phyloP scores from a whole-genome alignment of 1,140 invertebrate genomes.

The Aphidius gifuensis region DNA sequence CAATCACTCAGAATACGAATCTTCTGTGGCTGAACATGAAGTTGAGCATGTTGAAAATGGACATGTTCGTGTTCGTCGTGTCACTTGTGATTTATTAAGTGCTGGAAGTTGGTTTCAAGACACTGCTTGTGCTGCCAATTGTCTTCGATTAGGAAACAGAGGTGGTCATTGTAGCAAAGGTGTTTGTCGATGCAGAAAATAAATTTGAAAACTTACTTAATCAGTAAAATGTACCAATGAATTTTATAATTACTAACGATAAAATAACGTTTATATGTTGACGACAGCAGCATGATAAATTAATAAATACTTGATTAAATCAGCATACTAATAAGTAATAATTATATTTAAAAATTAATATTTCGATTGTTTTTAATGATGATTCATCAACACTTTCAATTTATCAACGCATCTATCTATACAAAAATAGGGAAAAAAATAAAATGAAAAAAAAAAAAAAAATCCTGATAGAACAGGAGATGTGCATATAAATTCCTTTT shows the following conservation, averaged over 20 bases:
- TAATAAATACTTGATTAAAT: no score
- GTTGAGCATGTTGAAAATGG: constrained; percentile 12
- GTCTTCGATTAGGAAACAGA: constrained; percentile 36
- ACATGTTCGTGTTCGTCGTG: constrained; percentile 26
- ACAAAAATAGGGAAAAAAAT: not conserved
- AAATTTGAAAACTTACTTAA: constrained; percentile 19
- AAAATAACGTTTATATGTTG: not conserved
- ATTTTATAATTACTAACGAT: not conserved
- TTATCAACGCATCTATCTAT: no score
- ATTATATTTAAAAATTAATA: no score
- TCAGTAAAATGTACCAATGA: not conserved
- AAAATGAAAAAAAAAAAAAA: not conserved
- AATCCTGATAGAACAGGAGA: no score
- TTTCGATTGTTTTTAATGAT: no score
- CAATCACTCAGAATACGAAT: constrained; percentile 2
- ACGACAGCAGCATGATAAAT: no score
- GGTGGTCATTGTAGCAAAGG: constrained; percentile 35
- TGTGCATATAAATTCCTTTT: not conserved
- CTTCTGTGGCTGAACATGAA: not conserved
- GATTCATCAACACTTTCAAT: no score
- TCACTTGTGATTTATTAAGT: constrained; percentile 40
- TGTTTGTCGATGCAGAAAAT: constrained; percentile 38
- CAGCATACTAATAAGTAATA: no score
- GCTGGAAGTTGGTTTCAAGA: constrained; percentile 28
- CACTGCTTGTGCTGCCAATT: constrained; percentile 40